phyloP scores from a whole-genome alignment of 2,888 invertebrate species.

The Choristoneura rosaceana region DNA sequence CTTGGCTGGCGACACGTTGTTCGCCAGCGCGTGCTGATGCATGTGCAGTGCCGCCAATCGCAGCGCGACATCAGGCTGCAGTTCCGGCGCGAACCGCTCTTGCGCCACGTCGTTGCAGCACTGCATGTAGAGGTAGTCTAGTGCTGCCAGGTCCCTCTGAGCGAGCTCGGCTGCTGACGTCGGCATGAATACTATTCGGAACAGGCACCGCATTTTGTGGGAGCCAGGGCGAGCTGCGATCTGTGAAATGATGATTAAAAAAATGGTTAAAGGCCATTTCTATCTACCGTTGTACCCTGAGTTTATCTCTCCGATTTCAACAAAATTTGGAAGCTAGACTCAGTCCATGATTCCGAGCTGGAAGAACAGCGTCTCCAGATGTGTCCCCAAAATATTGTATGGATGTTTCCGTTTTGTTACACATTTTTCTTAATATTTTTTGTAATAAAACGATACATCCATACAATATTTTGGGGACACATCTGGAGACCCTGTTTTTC shows the following conservation, averaged over 20 bases:
- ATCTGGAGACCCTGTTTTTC: no score
- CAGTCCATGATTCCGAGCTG: no score
- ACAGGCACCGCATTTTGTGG: constrained; percentile 94
- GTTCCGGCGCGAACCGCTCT: constrained; percentile 95
- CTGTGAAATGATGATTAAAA: constrained; percentile 77
- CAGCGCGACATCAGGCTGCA: constrained; percentile 93
- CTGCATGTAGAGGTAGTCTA: constrained; percentile 96
- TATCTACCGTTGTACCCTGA: no score
- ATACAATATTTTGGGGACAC: no score
- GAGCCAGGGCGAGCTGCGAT: constrained; percentile 96
- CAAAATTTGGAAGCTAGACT: no score
- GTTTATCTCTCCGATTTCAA: no score
- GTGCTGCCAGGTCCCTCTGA: constrained; percentile 92
- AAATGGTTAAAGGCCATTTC: no score
- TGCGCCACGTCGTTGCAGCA: constrained; percentile 97
- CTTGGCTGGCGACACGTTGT: constrained; percentile 91
- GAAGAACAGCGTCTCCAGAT: no score
- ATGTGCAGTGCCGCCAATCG: constrained; percentile 95
- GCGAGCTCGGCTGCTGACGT: constrained; percentile 93
- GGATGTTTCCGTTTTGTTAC: no score
- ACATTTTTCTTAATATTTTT: no score
- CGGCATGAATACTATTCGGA: constrained; percentile 95
- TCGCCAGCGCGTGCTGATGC: constrained; percentile 94
- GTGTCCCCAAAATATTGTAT: no score
- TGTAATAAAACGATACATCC: no score